Conservation (phyloP, 2,888 invertebrate genomes). For the Drosophila koepferae region DNA sequence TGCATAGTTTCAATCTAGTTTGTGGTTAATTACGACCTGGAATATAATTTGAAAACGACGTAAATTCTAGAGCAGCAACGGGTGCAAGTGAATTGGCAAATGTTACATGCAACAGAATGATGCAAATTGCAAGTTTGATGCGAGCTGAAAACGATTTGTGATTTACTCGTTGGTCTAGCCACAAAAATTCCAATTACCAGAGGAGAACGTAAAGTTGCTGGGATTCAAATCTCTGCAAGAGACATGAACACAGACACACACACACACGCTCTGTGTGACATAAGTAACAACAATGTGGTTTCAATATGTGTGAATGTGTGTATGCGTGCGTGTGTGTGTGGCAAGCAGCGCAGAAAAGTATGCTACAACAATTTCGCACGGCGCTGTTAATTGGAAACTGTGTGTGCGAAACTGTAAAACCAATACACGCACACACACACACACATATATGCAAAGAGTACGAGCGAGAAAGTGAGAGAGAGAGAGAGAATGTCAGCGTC, state of each 20-base stretch:
- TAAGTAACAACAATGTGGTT: conserved; percentile 20
- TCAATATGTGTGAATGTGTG: conserved; percentile 17
- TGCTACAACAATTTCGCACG: conserved; percentile 50
- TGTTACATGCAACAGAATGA: conserved; percentile 13
- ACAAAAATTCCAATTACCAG: conserved; percentile 49
- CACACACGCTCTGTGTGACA: conserved; percentile 7
- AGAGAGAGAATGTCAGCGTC: not conserved
- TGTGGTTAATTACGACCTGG: conserved; percentile 26
- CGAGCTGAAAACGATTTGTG: conserved; percentile 36
- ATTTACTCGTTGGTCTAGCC: conserved; percentile 42
- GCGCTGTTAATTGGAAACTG: conserved; percentile 55
- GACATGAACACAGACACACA: conserved; percentile 7
- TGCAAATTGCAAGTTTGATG: conserved; percentile 24
- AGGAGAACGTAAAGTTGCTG: conserved; percentile 1
- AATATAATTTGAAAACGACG: conserved; percentile 7
- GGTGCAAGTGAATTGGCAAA: conserved; percentile 16
- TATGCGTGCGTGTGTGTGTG: conserved; percentile 4
- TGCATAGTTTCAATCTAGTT: not conserved
- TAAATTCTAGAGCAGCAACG: not conserved
- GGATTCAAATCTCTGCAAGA: conserved; percentile 18
- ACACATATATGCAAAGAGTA: not conserved
- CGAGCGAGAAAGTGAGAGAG: not conserved
- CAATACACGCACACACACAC: conserved; percentile 12
- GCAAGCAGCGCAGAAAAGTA: conserved; percentile 54
- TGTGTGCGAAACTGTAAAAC: conserved; percentile 30